Evolutionary conservation across 2,113 vertebrate species (phyloP).

Genomic region (Hemiprocne comata): DNA sequence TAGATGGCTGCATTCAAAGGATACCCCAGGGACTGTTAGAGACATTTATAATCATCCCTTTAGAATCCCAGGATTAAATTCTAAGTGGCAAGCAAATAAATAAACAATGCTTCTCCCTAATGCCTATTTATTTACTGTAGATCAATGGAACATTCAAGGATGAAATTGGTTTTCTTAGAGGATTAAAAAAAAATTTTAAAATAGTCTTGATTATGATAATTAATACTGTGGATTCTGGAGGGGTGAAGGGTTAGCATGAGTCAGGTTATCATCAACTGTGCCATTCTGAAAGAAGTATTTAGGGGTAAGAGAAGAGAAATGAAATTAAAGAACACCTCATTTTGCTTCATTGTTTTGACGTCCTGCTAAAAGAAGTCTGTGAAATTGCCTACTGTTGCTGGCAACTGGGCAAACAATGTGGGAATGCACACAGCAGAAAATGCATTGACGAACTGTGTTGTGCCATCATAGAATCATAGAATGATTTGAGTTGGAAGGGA

Average conservation of each 20-base stretch:
- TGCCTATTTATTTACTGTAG: slow-evolving; percentile 54
- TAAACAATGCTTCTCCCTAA: slow-evolving; percentile 56
- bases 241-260: background rate
- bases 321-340: background rate
- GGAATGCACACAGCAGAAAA: background rate
- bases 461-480: too few species aligned
- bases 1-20: slow-evolving; percentile 29
- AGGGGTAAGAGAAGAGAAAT: background rate
- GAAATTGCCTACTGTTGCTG: background rate
- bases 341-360: background rate
- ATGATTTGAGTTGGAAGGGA: too few species aligned
- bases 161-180: slow-evolving; percentile 60
- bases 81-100: slow-evolving; percentile 60
- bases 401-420: background rate
- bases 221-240: background rate
- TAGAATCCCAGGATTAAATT: slow-evolving; percentile 51
- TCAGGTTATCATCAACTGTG: background rate
- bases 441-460: background rate
- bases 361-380: background rate
- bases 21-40: slow-evolving; percentile 38
- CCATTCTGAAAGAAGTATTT: background rate
- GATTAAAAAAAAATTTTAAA: slow-evolving; percentile 55
- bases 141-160: slow-evolving; percentile 64
- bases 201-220: slow-evolving; percentile 36
- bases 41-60: slow-evolving; percentile 56